These are phyloP conservation scores for Liparis tanakae DNA, from an alignment of 2,797 vertebrate species.

Conservation along the genomic window DNA sequence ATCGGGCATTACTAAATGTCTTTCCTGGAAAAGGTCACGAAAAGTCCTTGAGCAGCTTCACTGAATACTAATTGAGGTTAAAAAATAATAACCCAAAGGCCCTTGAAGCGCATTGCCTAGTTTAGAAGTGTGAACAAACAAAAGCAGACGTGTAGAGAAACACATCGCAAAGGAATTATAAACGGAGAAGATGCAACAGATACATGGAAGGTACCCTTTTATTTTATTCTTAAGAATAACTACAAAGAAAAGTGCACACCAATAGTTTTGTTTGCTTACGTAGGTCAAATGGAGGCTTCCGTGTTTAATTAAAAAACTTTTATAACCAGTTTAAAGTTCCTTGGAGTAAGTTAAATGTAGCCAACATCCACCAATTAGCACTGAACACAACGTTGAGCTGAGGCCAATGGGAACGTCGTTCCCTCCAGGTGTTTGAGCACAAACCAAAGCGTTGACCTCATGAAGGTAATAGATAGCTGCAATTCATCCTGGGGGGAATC, in stretches of 20 bases:
- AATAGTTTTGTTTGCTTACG: not conserved
- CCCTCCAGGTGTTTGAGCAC: not conserved
- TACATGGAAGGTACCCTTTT: not conserved
- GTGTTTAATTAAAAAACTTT: not conserved
- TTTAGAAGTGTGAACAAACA: not conserved
- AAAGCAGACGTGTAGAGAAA: not conserved
- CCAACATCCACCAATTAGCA: not conserved
- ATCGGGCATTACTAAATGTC: not conserved
- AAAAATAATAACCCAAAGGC: not conserved
- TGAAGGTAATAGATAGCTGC: too few species aligned
- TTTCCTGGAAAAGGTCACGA: conserved; percentile 8
- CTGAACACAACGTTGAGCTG: not conserved
- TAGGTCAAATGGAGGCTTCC: not conserved
- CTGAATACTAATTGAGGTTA: not conserved
- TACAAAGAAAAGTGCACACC: not conserved
- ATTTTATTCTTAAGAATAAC: not conserved
- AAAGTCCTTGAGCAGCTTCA: not conserved
- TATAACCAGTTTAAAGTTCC: not conserved
- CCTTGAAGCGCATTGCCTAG: too few species aligned
- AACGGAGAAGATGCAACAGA: not conserved
- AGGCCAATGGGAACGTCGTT: not conserved
- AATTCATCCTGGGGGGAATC: not conserved
- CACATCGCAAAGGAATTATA: not conserved
- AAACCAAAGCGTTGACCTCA: not conserved
- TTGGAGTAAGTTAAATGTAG: not conserved